Percentiles rank a stretch among this genome's conserved stretches.
These are phyloP conservation scores for Acanthosoma haemorrhoidale DNA, from an alignment of 2,888 invertebrate genomes.

Conservation along the genomic window DNA sequence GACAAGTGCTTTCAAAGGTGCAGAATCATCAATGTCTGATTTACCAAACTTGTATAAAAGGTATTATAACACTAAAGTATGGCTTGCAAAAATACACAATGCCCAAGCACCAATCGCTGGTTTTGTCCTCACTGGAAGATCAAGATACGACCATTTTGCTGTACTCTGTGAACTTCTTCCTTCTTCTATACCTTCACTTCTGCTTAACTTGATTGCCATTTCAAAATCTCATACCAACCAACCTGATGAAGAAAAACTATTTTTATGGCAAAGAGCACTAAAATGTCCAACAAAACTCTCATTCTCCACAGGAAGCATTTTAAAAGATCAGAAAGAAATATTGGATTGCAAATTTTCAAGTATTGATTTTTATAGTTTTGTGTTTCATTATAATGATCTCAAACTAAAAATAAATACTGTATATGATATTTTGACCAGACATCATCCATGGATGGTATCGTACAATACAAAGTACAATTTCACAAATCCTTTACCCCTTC, in stretches of 20 bases:
- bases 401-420: constrained; percentile 39
- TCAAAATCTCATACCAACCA: background rate
- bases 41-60: constrained; percentile 47
- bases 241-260: constrained; percentile 30
- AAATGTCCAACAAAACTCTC: constrained; percentile 37
- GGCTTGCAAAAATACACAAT: constrained; percentile 49
- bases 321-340: background rate
- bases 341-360: constrained; percentile 45
- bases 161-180: constrained; percentile 48
- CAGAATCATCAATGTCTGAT: constrained; percentile 47
- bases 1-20: constrained; percentile 52
- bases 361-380: constrained; percentile 44
- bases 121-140: constrained; percentile 47
- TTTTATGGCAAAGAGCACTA: constrained; percentile 38
- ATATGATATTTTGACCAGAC: constrained; percentile 37
- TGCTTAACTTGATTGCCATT: constrained; percentile 44
- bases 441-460: constrained; percentile 49
- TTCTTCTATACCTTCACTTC: constrained; percentile 46
- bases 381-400: constrained; percentile 44
- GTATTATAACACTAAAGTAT: constrained; percentile 47
- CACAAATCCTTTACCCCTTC: constrained; percentile 48
- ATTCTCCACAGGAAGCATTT: background rate
- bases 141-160: constrained; percentile 47
- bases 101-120: constrained; percentile 46
- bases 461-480: constrained; percentile 49